Percentiles rank a stretch among this genome's conserved stretches.
Conservation (phyloP, 2,797 vertebrate species). For the Microtus californicus region DNA sequence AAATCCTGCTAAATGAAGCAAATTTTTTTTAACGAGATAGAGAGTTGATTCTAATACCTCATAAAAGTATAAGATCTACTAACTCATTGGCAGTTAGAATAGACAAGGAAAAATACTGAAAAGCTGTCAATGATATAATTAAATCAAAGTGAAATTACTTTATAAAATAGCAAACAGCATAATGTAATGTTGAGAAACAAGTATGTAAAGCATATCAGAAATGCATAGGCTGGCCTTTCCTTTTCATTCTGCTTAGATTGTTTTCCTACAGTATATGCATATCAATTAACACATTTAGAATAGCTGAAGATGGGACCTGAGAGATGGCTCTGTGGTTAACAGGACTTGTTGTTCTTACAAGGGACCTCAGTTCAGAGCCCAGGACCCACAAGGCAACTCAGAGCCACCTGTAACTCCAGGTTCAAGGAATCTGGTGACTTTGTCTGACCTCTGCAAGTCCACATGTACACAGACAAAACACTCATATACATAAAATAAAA, state of each 20-base stretch:
- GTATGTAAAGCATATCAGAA: not conserved
- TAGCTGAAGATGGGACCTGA: not conserved
- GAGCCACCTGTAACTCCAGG: not conserved
- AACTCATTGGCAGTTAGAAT: not conserved
- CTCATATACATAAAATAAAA: not conserved
- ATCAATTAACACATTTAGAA: slow-evolving; percentile 22
- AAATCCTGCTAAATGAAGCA: slow-evolving; percentile 37
- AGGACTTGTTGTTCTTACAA: not conserved
- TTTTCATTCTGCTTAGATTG: not conserved
- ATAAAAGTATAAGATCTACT: slow-evolving; percentile 61
- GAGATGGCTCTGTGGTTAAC: not conserved
- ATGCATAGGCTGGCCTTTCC: not conserved
- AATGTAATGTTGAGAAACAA: not conserved
- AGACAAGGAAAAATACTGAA: slow-evolving; percentile 3
- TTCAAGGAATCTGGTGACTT: not conserved
- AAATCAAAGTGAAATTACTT: slow-evolving; percentile 26
- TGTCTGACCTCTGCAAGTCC: not conserved
- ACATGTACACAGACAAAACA: not conserved
- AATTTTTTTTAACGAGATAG: slow-evolving; percentile 17
- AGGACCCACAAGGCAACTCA: not conserved
- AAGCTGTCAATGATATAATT: not conserved
- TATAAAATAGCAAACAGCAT: not conserved
- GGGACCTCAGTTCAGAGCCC: not conserved
- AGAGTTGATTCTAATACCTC: not conserved
- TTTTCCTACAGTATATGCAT: not conserved